These are phyloP conservation scores for Aix galericulata DNA, from an alignment of 2,113 vertebrate genomes.

Conservation along the genomic window DNA sequence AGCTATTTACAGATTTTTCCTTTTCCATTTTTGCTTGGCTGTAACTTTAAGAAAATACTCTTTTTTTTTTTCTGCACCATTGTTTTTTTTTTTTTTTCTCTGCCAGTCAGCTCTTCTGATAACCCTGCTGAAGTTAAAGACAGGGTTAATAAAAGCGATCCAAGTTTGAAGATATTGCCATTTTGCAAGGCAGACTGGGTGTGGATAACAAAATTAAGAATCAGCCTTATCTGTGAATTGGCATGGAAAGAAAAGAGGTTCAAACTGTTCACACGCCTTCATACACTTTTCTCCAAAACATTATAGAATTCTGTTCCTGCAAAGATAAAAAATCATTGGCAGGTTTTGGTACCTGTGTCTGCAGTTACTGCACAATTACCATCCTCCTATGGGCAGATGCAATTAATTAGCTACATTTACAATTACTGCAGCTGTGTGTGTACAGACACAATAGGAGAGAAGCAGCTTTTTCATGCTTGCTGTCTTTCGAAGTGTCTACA, in stretches of 20 bases:
- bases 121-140: not conserved
- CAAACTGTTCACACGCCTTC: not conserved
- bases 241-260: not conserved
- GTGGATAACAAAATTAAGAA: not conserved
- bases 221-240: not conserved
- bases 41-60: not conserved
- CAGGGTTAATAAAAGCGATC: not conserved
- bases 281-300: not conserved
- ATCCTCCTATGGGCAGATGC: not conserved
- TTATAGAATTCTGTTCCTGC: not conserved
- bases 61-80: not conserved
- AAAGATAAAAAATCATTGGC: not conserved
- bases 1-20: not conserved
- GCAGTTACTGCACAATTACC: conserved; percentile 5
- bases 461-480: not conserved
- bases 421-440: conserved; percentile 20
- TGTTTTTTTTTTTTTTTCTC: not conserved
- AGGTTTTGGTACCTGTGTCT: not conserved
- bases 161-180: not conserved
- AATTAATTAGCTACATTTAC: conserved; percentile 47
- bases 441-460: not conserved
- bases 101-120: not conserved
- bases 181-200: not conserved
- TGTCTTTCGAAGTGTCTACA: conserved; percentile 27
- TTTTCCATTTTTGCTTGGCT: not conserved